Base-by-base conservation (phyloP, 2,113 vertebrate species). In the Myotis lucifugus region DNA sequence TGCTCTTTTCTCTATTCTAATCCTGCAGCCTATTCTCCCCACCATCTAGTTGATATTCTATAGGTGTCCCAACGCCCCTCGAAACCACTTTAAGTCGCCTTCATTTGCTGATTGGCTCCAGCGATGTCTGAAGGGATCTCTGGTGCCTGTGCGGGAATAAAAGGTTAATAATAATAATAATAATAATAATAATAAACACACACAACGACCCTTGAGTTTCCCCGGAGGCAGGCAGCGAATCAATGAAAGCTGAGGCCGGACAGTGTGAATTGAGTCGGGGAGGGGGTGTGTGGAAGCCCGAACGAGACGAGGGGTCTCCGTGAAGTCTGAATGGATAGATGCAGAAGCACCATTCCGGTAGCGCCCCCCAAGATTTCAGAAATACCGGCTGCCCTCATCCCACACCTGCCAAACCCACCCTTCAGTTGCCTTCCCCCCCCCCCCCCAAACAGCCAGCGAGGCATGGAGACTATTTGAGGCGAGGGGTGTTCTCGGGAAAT, bases 1-100 rank as follows among this genome's bases (percentile, higher is more conserved):
- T 8, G 25, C 61, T 40, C 0, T 61, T 61, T 78, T 78, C 92
- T 90, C 90, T 50, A 10, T 91, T 94, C 70, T 87, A 21, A 72
- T 67, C 66, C 52, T 91, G 5, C 42, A 7, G 69, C 69, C 86
- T 86, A 79, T 97, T 95, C 92, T 95, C 34, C 78, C 85, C 66
- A 89, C 85, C 95, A 93, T 76, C 86, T 91, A 40, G 79, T 96
- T 95, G 76, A 89, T 79, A 95, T 96, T 97, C 95, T 66, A 37
- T 83, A 23, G 86, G 29, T 25, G 52, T 91, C 92, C 89, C 54
- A 9, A 74, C 84, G 86, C 83, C 83, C 95, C 91, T 81, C 50
- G 64, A 92, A 29, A 87, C 83, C 86, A 87, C 78, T 88, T 72
- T 72, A 46, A 64, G 37, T 52, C 66, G 69, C 66, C 66, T 94